phyloP scores from a whole-genome alignment of 2,797 vertebrate genomes.

The Trachops cirrhosus region DNA sequence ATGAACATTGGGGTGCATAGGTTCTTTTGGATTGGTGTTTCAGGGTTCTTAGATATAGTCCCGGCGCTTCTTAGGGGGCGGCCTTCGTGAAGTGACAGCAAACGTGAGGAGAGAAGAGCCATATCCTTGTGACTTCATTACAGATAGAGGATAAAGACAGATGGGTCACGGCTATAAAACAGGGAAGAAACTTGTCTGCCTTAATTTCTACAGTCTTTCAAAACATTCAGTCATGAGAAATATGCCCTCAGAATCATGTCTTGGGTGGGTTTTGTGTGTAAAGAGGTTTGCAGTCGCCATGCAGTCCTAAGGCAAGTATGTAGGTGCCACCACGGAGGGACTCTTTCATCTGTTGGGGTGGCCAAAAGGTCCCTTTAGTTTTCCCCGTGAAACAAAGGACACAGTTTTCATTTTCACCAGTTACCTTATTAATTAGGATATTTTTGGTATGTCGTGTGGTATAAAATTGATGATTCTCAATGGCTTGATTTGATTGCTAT shows the following conservation, averaged over 20 bases:
- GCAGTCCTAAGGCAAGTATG: too few relatives aligned
- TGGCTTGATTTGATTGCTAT: too few relatives aligned
- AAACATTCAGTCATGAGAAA: neutral
- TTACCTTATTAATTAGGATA: too few relatives aligned
- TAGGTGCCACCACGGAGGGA: too few relatives aligned
- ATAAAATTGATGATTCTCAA: too few relatives aligned
- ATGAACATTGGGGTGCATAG: too few relatives aligned
- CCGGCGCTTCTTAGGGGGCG: neutral
- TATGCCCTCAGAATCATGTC: neutral
- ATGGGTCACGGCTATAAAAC: neutral
- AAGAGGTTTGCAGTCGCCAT: neutral
- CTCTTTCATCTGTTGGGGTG: neutral
- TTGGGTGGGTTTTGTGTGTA: neutral
- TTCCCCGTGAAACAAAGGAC: too few relatives aligned
- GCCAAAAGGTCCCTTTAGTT: too few relatives aligned
- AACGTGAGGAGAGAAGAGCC: neutral
- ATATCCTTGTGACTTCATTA: neutral
- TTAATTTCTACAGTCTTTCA: neutral
- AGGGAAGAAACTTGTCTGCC: neutral
- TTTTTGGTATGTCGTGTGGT: too few relatives aligned
- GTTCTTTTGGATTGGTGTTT: too few relatives aligned
- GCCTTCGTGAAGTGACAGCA: neutral
- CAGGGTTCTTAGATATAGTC: too few relatives aligned
- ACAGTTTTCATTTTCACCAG: too few relatives aligned
- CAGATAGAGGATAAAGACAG: neutral